Conservation (phyloP, 2,113 vertebrate genomes). For the Malurus cyaneus region DNA sequence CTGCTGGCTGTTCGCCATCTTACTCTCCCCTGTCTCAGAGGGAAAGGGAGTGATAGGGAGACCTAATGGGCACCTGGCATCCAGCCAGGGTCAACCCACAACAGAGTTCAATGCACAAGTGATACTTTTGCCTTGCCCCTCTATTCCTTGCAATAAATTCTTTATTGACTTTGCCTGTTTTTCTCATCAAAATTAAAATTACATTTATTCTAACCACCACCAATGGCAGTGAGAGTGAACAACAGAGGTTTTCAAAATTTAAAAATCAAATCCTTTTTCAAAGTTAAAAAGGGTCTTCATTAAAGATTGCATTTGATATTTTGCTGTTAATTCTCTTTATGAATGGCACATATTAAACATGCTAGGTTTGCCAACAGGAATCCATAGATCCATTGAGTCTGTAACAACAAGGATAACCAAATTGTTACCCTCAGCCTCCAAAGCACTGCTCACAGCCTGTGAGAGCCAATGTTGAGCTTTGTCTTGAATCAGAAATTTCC, state of each 20-base stretch:
- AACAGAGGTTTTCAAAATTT: not conserved
- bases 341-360: not conserved
- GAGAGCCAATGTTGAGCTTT: not conserved
- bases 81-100: no score
- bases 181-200: not conserved
- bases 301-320: not conserved
- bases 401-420: not conserved
- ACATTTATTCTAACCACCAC: accelerated
- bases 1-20: no score
- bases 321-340: not conserved
- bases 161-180: not conserved
- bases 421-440: not conserved
- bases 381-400: not conserved
- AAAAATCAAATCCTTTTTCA: not conserved
- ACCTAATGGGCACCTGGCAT: no score
- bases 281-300: not conserved
- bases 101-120: not conserved
- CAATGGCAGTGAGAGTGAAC: not conserved
- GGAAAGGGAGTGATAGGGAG: no score
- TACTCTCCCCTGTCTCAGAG: no score
- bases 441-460: accelerated
- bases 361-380: not conserved
- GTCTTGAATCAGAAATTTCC: not conserved
- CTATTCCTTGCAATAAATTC: not conserved
- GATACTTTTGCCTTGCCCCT: not conserved